Percentiles rank a stretch among this genome's conserved stretches.
Evolutionary conservation across 1,140 invertebrate genomes (phyloP).

Genomic region (Sinonovacula constricta): DNA sequence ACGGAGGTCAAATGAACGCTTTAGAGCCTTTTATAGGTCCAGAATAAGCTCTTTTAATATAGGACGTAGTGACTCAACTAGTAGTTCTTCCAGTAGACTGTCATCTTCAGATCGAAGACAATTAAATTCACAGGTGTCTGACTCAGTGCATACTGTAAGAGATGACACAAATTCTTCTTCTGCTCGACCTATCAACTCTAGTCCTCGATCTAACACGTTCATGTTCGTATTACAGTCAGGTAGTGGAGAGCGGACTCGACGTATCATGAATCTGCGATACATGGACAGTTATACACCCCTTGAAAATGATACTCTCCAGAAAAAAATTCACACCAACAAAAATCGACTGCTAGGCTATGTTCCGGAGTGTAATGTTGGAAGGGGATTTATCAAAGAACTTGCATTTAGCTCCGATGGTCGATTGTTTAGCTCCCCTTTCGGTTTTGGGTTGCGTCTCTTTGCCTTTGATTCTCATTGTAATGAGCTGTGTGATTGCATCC

Average conservation of each 20-base stretch:
- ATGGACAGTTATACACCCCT: conserved; percentile 36
- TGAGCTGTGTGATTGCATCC: conserved; percentile 87
- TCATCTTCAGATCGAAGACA: no score
- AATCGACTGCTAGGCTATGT: conserved; percentile 88
- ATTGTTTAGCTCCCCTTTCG: conserved; percentile 93
- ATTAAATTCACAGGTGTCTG: no score
- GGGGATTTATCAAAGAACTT: conserved; percentile 89
- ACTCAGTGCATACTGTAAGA: no score
- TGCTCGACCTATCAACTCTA: conserved; percentile 8
- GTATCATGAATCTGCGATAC: conserved; percentile 43
- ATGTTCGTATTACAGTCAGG: conserved; percentile 46
- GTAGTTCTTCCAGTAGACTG: no score
- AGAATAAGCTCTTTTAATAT: no score
- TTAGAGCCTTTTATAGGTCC: no score
- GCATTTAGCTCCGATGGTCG: conserved; percentile 94
- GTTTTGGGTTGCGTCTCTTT: conserved; percentile 89
- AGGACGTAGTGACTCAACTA: no score
- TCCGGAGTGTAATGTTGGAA: conserved; percentile 92
- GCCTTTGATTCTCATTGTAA: conserved; percentile 88
- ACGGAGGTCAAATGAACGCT: no score
- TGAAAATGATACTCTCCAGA: conserved; percentile 30
- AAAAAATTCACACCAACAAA: conserved; percentile 38
- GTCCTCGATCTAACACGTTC: conserved; percentile 25
- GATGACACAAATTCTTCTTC: no score
- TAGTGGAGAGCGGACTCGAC: conserved; percentile 21